phyloP scores from a whole-genome alignment of 2,113 vertebrate genomes.

The Corythornis cristatus region DNA sequence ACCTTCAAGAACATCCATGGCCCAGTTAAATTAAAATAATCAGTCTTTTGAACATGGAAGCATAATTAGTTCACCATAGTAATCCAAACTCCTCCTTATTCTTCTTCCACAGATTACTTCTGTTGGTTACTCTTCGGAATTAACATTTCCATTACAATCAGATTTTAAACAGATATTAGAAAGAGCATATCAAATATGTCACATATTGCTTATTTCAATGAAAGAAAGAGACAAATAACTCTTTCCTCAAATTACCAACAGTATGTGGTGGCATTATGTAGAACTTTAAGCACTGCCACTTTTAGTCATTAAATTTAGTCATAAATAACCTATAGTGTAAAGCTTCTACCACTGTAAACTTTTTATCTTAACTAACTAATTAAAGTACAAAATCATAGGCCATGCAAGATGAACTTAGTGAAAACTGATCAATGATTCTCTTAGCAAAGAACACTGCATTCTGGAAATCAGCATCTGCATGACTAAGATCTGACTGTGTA shows the following conservation, averaged over 20 bases:
- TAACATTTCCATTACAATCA: neutral
- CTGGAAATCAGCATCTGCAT: neutral
- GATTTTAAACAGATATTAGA: neutral
- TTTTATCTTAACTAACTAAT: neutral
- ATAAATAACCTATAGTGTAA: neutral
- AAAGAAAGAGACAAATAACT: neutral
- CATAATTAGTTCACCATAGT: neutral
- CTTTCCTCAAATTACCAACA: neutral
- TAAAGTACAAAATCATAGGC: neutral
- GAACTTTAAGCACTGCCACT: neutral
- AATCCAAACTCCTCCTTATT: neutral
- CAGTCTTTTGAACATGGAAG: neutral
- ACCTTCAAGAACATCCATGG: neutral
- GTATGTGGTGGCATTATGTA: rapidly evolving
- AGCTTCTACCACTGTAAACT: neutral
- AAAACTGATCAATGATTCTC: neutral
- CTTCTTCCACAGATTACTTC: neutral
- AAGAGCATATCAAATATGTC: neutral
- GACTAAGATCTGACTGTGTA: neutral
- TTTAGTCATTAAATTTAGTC: neutral
- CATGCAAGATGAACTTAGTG: neutral
- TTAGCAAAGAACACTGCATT: neutral
- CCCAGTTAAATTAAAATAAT: neutral
- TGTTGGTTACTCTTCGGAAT: neutral
- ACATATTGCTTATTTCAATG: neutral